Evolutionary conservation across 1,140 invertebrate genomes (phyloP), one percentile per base, ranked within the genome.

Genomic region (Diprion similis): DNA sequence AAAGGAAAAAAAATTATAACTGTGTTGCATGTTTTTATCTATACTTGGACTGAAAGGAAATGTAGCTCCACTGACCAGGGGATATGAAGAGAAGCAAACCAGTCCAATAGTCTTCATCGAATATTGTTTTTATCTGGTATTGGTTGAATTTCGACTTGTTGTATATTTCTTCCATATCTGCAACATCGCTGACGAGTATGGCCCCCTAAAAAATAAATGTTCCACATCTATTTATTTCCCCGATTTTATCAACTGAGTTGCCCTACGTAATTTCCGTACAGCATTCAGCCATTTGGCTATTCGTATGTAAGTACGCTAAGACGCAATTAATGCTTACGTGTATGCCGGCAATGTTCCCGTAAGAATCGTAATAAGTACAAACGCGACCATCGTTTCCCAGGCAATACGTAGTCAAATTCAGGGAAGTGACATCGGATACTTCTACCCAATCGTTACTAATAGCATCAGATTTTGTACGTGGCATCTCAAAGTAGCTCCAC

Each of bases 401-500:
- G 64, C 86, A 88, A 73, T 85, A 83, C 75, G 87, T 81, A 68
- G 82, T 78, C 19, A 89, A 79, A 45, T 86, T 72, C 1, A 81
- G 76, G 1, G 83, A 84, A 0, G 79, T 76, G 1, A 84, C 78
- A 1, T 84, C 79, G 46, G 86, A 82, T 1, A 83, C 84, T 15
- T 86, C 76, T 8, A 81, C 76, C 85, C 85, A 89, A 8, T 85
- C 86, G 6, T 79, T 78, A 10, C 59, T 79, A 74, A 87, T 86
- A 7, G 85, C 87, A 17, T 86, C 83, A 8, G 69, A 82, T 64
- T 84, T 80, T 0, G 84, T 85, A 0, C 87, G 84, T 3, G 87
- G 87, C 9, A 89, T 85, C 15, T 80, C 81, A 80, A 80, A 89
- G 79, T 88, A 89, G 74, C 88, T 87, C 24, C 87, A 84, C 68